phyloP scores from a whole-genome alignment of 2,113 vertebrate species.

The Cebus imitator region DNA sequence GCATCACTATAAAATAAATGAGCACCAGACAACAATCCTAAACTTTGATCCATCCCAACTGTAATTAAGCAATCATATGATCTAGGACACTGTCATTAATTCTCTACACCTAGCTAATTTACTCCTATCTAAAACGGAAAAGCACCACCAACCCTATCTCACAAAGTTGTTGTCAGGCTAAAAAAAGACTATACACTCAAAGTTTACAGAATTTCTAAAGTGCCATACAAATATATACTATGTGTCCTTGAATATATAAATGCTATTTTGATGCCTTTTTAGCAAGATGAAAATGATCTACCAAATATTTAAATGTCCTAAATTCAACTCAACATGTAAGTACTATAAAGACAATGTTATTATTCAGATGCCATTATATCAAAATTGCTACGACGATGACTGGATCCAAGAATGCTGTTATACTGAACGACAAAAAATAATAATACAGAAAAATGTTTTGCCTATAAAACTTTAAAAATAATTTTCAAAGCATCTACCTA shows the following conservation, averaged over 20 bases:
- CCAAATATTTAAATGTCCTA: conserved; percentile 32
- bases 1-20: not conserved
- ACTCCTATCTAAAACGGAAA: not conserved
- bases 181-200: conserved; percentile 14
- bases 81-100: not conserved
- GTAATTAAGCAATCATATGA: conserved; percentile 20
- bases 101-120: conserved; percentile 13
- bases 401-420: conserved; percentile 4
- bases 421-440: not conserved
- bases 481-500: not conserved
- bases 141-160: not conserved
- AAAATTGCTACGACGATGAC: not conserved
- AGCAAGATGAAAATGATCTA: conserved; percentile 15
- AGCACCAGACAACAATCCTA: conserved; percentile 15
- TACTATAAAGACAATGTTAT: conserved; percentile 2
- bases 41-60: not conserved
- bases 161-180: not conserved
- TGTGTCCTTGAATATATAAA: not conserved
- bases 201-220: not conserved
- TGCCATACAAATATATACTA: not conserved
- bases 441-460: not conserved
- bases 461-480: not conserved
- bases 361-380: not conserved
- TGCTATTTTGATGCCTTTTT: not conserved
- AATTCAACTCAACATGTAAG: not conserved